Evolutionary conservation across 2,113 vertebrate genomes (phyloP).

Genomic region (Murina feae): DNA sequence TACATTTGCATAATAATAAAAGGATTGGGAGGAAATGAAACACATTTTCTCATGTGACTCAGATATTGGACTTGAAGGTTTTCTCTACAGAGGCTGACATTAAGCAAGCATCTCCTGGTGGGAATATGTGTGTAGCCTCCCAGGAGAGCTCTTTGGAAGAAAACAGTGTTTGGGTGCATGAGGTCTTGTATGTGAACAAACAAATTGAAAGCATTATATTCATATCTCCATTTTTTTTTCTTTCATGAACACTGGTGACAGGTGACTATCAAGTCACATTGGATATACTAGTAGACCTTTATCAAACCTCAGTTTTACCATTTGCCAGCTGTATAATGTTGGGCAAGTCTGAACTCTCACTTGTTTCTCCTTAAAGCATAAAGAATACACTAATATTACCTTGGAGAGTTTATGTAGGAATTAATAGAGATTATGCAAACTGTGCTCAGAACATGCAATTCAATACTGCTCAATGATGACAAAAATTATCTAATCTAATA

Average conservation of each 20-base stretch:
- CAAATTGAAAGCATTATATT: not conserved
- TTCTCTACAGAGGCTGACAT: not conserved
- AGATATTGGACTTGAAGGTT: not conserved
- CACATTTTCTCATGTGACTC: not conserved
- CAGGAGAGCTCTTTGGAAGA: not conserved
- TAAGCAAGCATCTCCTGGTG: not conserved
- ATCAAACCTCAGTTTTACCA: not conserved
- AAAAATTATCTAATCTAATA: too few relatives aligned
- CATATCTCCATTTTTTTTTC: not conserved
- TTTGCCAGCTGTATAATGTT: not conserved
- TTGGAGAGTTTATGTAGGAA: not conserved
- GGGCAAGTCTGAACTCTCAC: not conserved
- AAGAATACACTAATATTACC: not conserved
- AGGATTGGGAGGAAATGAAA: not conserved
- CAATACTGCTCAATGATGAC: not conserved
- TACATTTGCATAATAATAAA: not conserved
- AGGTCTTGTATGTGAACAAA: not conserved
- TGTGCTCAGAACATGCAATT: not conserved
- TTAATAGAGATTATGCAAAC: not conserved
- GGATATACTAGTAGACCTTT: not conserved
- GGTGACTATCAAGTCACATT: not conserved
- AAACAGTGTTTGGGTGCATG: not conserved
- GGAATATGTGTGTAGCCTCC: not conserved
- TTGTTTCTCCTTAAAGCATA: not conserved
- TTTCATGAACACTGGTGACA: not conserved